These are phyloP conservation scores for Apotomis capreana DNA, from an alignment of 2,888 invertebrate genomes.

Conservation along the genomic window DNA sequence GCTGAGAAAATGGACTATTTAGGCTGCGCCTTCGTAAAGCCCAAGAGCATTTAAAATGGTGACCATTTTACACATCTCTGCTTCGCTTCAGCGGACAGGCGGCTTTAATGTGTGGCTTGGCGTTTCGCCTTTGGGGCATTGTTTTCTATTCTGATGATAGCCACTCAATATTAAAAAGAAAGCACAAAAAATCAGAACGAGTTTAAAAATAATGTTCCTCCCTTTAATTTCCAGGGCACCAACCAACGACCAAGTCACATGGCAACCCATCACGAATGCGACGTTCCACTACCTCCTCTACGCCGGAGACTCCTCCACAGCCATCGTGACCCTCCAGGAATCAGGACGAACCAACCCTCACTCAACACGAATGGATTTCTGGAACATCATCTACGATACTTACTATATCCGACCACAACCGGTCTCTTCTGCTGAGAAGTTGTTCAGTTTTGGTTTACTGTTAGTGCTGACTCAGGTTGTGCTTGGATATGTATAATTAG, in stretches of 20 bases:
- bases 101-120: too few relatives aligned
- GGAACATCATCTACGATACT: slow-evolving; percentile 54
- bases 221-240: slow-evolving; percentile 31
- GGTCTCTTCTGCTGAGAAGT: slow-evolving; percentile 49
- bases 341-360: slow-evolving; percentile 57
- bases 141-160: too few relatives aligned
- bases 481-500: slow-evolving; percentile 49
- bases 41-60: too few relatives aligned
- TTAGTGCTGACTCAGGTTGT: slow-evolving; percentile 50
- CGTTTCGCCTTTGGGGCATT: too few relatives aligned
- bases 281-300: slow-evolving; percentile 53
- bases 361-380: slow-evolving; percentile 55
- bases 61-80: too few relatives aligned
- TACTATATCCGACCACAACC: slow-evolving; percentile 57
- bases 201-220: neutral
- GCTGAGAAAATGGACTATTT: too few relatives aligned
- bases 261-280: slow-evolving; percentile 51
- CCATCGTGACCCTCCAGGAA: slow-evolving; percentile 41
- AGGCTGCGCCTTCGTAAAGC: too few relatives aligned
- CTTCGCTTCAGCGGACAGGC: too few relatives aligned
- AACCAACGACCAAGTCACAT: slow-evolving; percentile 35
- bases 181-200: neutral
- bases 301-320: slow-evolving; percentile 46
- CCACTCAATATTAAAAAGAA: too few relatives aligned
- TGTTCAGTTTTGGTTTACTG: slow-evolving; percentile 47